These are phyloP conservation scores for Callimorpha dominula DNA, from an alignment of 2,888 invertebrate genomes.

Conservation along the genomic window DNA sequence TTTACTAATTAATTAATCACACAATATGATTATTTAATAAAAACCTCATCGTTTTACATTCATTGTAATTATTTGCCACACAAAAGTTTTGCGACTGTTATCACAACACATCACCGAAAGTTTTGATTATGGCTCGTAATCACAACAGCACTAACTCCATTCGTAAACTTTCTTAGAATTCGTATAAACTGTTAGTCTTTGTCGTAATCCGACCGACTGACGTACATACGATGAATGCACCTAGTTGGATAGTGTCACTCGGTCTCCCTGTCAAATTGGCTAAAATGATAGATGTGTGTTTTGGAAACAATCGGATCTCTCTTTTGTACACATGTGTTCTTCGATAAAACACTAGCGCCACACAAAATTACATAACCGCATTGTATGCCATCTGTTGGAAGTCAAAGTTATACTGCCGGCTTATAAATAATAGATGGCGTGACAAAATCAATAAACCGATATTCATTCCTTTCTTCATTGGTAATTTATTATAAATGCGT, in stretches of 20 bases:
- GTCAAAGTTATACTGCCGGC: slow-evolving; percentile 6
- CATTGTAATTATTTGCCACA: slow-evolving; percentile 39
- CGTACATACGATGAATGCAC: slow-evolving; percentile 29
- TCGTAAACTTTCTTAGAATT: slow-evolving; percentile 12
- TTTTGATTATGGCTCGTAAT: slow-evolving; percentile 52
- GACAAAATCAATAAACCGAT: slow-evolving; percentile 47
- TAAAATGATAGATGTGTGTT: slow-evolving; percentile 40
- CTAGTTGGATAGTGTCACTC: slow-evolving; percentile 37
- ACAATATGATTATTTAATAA: slow-evolving; percentile 57
- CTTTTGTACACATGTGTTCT: slow-evolving; percentile 56
- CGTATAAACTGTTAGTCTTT: no score
- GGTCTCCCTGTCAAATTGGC: slow-evolving; percentile 34
- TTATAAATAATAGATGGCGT: slow-evolving; percentile 61
- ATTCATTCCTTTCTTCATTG: not conserved
- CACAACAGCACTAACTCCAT: slow-evolving; percentile 31
- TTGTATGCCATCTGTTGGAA: slow-evolving; percentile 48
- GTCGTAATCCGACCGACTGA: slow-evolving; percentile 20
- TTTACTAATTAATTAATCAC: slow-evolving; percentile 75
- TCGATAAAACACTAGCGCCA: slow-evolving; percentile 47
- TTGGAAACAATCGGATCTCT: slow-evolving; percentile 58
- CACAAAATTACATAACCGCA: slow-evolving; percentile 23
- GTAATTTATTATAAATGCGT: not conserved
- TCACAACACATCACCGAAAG: slow-evolving; percentile 43
- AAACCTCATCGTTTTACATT: slow-evolving; percentile 51
- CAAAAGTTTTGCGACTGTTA: slow-evolving; percentile 26